Evolutionary conservation across 2,113 vertebrate species (phyloP), one percentile per base, ranked within the genome.

Genomic region (Telmatochromis sp.): DNA sequence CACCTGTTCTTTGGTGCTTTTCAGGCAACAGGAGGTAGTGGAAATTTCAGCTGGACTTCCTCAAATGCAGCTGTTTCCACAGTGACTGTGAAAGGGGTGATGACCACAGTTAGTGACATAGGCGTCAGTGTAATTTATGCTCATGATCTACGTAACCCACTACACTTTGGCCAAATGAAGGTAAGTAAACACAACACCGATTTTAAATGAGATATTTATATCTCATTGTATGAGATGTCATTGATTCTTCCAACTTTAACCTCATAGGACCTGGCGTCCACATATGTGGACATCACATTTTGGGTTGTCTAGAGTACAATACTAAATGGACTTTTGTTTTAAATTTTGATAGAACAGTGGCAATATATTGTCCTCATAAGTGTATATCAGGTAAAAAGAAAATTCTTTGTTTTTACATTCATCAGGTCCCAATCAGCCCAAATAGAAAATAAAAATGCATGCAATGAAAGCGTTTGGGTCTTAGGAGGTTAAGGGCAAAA

Each of bases 21-120:
- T 49, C 92, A 97, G 99, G 98, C 97, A 9, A 95, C 93, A 0
- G 98, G 98, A 37, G 99, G 98, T 60, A 99, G 98, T 86, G 98
- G 99, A 23, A 99, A 99, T 93, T 99, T 99, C 95, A 98, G 95
- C 91, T 99, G 99, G 99, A 97, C 97, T 8, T 98, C 95, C 2
- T 99, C 98, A 17, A 98, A 96, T 90, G 90, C 94, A 14, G 89
- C 94, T 40, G 98, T 99, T 5, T 97, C 98, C 87, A 98, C 97
- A 1, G 97, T 99, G 87, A 99, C 98, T 0, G 97, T 98, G 33
- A 99, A 97, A 89, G 99, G 98, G 2, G 91, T 97, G 49, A 98
- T 99, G 98, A 97, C 96, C 19, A 99, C 99, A 2, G 97, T 97
- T 68, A 97, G 94, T 14, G 97, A 98, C 78, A 95, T 96, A 3